Conservation (phyloP, 1,140 invertebrate genomes). For the Caenorhabditis inopinata region DNA sequence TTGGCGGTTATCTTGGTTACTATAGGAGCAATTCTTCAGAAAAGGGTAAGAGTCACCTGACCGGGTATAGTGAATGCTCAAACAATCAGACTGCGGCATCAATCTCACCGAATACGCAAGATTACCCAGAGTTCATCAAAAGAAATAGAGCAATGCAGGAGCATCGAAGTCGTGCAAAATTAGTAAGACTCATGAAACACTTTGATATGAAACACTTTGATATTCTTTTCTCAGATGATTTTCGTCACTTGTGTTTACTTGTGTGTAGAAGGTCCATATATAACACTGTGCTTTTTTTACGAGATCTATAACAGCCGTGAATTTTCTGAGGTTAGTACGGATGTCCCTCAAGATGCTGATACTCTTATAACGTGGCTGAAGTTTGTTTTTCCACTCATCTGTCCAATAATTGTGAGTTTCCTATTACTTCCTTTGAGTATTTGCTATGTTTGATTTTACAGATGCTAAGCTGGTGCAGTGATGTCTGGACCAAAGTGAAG, state of each 20-base stretch:
- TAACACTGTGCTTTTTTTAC: slow-evolving; percentile 5
- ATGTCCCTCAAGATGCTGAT: not conserved
- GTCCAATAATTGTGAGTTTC: not conserved
- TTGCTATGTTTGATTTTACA: not conserved
- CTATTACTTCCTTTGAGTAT: too few relatives aligned
- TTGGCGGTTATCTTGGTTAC: not conserved
- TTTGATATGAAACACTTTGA: not conserved
- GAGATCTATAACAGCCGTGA: slow-evolving; percentile 11
- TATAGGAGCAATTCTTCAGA: slow-evolving; percentile 20
- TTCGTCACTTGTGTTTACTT: not conserved
- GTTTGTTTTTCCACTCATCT: not conserved
- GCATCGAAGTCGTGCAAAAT: not conserved
- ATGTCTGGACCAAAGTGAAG: slow-evolving; percentile 25
- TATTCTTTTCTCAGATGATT: not conserved
- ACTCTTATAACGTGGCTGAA: slow-evolving; percentile 4
- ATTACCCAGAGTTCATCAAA: slow-evolving; percentile 11
- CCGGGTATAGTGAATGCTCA: too few relatives aligned
- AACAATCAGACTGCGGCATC: not conserved
- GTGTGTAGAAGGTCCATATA: slow-evolving; percentile 4
- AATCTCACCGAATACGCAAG: not conserved
- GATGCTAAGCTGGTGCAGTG: slow-evolving; percentile 18
- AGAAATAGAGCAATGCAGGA: slow-evolving; percentile 13
- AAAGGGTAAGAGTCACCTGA: not conserved
- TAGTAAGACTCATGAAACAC: not conserved
- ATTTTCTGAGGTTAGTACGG: not conserved